A percentile compares a stretch with the other conserved stretches of the same genome.
Conservation (phyloP, 1,140 invertebrate genomes). For the Drosophila sproati region DNA sequence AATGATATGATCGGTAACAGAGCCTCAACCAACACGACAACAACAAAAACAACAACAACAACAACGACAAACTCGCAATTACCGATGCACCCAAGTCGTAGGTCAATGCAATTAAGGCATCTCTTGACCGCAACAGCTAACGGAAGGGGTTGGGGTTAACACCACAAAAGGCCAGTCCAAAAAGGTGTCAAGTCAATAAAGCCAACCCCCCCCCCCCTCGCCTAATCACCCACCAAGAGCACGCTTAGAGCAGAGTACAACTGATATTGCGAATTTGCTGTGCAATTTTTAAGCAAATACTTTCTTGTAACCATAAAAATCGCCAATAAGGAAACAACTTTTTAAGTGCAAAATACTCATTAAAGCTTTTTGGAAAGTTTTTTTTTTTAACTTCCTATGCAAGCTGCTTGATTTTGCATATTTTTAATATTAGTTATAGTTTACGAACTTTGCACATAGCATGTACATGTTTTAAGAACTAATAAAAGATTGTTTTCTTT, state of each 20-base stretch:
- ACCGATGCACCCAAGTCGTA: slow-evolving; percentile 51
- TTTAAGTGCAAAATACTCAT: no score
- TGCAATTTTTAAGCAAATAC: no score
- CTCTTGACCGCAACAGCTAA: slow-evolving; percentile 41
- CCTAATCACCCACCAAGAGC: background rate
- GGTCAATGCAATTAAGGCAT: slow-evolving; percentile 71
- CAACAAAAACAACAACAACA: slow-evolving; percentile 7
- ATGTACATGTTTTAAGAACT: no score
- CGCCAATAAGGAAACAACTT: no score
- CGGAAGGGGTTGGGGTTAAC: background rate
- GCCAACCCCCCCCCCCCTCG: background rate
- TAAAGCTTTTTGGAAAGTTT: no score
- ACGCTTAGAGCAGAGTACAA: background rate
- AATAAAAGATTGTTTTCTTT: no score
- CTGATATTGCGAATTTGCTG: no score
- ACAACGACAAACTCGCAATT: slow-evolving; percentile 59
- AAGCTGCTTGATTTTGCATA: no score
- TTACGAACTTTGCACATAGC: no score
- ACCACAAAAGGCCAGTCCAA: background rate
- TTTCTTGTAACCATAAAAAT: no score
- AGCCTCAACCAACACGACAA: slow-evolving; percentile 32
- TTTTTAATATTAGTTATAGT: no score
- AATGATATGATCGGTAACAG: slow-evolving; percentile 64
- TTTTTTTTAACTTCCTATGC: no score
- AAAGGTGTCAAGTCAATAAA: slow-evolving; percentile 1